phyloP scores from a whole-genome alignment of 2,797 vertebrate species.

The Sparus aurata region DNA sequence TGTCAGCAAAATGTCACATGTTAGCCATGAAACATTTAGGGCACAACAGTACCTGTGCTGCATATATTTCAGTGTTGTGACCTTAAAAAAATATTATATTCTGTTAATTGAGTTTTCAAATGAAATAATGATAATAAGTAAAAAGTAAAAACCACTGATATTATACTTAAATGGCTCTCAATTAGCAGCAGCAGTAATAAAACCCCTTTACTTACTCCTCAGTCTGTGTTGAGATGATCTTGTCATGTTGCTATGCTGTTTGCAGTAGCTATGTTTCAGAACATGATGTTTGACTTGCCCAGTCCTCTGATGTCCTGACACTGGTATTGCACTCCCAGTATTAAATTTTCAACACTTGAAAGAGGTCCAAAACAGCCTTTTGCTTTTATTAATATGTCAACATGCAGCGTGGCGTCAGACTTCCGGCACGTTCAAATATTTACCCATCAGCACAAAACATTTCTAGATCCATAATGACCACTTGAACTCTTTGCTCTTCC shows the following conservation, averaged over 20 bases:
- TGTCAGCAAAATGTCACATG: background rate
- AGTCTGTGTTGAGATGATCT: conserved; percentile 20
- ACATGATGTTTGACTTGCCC: conserved; percentile 75
- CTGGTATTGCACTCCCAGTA: conserved; percentile 57
- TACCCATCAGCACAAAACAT: conserved; percentile 68
- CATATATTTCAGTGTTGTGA: background rate
- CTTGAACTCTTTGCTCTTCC: conserved; percentile 79
- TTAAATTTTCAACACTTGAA: conserved; percentile 77
- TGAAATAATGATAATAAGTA: background rate
- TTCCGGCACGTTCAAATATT: conserved; percentile 77
- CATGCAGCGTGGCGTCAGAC: conserved; percentile 66
- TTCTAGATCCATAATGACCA: conserved; percentile 78
- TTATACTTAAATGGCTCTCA: background rate
- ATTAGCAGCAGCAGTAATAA: background rate
- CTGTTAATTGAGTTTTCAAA: background rate
- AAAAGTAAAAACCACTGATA: background rate
- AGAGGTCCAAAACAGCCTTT: conserved; percentile 77
- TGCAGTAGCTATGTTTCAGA: conserved; percentile 77
- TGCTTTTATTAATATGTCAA: conserved; percentile 83
- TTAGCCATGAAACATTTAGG: background rate
- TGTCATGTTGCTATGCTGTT: conserved; percentile 63
- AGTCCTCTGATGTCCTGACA: conserved; percentile 65
- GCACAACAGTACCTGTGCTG: background rate
- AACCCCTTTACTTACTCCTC: conserved; percentile 11
- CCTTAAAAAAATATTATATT: background rate